phyloP scores from a whole-genome alignment of 2,888 invertebrate genomes.

The Plebejus melissa region DNA sequence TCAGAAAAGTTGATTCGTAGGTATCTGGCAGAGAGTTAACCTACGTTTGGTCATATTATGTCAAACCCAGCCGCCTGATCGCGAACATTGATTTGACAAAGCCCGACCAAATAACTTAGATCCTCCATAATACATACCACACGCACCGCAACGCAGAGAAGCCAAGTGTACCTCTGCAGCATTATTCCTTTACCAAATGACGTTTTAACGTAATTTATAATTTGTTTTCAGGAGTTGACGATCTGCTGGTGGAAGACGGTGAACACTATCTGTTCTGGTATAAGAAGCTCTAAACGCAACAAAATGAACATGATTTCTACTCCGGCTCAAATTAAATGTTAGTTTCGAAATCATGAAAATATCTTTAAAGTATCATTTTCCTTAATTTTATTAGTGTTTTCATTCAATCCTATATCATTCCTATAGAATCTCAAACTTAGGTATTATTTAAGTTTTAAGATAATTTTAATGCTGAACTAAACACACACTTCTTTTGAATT shows the following conservation, averaged over 20 bases:
- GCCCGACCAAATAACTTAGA: too few species aligned
- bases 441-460: conserved; percentile 5
- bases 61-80: too few species aligned
- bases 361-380: background rate
- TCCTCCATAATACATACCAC: too few species aligned
- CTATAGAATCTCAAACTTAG: background rate
- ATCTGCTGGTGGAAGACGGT: conserved; percentile 90
- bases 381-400: background rate
- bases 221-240: conserved; percentile 87
- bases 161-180: too few species aligned
- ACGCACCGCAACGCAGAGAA: too few species aligned
- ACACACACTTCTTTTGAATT: background rate
- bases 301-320: background rate
- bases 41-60: too few species aligned
- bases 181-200: too few species aligned
- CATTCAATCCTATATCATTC: background rate
- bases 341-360: background rate
- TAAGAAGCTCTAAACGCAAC: conserved; percentile 86
- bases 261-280: conserved; percentile 96
- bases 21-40: too few species aligned
- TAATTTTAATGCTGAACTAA: conserved; percentile 2
- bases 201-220: background rate
- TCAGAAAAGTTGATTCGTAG: too few species aligned
- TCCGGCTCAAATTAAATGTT: background rate
- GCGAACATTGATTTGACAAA: too few species aligned